Evolutionary conservation across 2,888 invertebrate genomes (phyloP).

Genomic region (Lithosia quadra): DNA sequence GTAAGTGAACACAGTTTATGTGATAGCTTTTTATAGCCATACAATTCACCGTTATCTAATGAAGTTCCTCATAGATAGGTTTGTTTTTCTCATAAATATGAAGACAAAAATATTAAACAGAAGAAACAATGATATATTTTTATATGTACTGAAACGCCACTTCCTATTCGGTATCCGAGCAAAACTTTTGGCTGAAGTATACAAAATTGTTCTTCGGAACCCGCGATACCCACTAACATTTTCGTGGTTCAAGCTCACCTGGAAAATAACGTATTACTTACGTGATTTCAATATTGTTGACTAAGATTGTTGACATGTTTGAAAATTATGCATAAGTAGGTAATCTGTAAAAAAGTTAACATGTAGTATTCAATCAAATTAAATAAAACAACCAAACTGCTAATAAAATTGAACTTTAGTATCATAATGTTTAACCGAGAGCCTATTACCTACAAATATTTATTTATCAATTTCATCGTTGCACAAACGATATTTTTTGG

Average conservation of each 20-base stretch:
- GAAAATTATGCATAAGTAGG: not conserved
- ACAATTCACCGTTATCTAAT: not conserved
- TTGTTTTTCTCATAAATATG: not conserved
- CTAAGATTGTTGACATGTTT: no score
- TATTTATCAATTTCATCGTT: slow-evolving; percentile 36
- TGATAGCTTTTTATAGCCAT: slow-evolving; percentile 1
- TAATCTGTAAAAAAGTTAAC: not conserved
- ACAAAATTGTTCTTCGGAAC: not conserved
- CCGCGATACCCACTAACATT: not conserved
- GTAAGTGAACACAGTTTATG: slow-evolving; percentile 2
- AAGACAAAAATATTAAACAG: not conserved
- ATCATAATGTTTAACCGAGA: slow-evolving; percentile 26
- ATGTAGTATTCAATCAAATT: not conserved
- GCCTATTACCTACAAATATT: slow-evolving; percentile 31
- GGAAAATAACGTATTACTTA: no score
- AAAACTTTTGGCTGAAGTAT: no score
- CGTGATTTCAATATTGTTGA: no score
- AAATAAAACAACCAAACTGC: not conserved
- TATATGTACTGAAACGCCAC: not conserved
- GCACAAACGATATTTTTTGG: slow-evolving; percentile 28
- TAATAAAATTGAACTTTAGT: slow-evolving; percentile 2
- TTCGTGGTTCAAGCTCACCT: no score
- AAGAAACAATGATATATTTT: not conserved
- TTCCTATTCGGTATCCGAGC: not conserved
- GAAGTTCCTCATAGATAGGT: not conserved